Evolutionary conservation across 2,113 vertebrate genomes (phyloP).

Genomic region (Engystomops pustulosus): DNA sequence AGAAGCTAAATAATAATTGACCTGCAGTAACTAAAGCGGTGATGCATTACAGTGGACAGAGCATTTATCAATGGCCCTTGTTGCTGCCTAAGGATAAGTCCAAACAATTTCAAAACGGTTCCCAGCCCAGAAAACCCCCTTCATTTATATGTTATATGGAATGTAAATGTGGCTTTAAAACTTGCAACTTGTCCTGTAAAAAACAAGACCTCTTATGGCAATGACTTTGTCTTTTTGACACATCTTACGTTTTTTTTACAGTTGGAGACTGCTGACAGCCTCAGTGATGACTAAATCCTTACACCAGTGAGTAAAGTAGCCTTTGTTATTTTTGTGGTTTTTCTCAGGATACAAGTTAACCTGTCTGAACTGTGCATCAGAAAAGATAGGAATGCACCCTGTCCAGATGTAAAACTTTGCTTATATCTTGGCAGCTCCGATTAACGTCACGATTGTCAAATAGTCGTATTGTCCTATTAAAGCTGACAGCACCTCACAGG

Average conservation of each 20-base stretch:
- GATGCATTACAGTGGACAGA: no score
- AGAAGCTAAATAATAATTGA: no score
- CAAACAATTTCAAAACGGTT: no score
- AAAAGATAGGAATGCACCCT: neutral
- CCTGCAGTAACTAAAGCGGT: no score
- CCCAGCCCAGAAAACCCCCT: no score
- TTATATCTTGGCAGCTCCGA: neutral
- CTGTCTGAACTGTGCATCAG: constrained; percentile 1
- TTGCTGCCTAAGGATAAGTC: no score
- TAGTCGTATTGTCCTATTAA: constrained; percentile 2
- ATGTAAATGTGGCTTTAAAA: no score
- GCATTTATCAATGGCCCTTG: no score
- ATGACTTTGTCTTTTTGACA: neutral
- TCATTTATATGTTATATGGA: no score
- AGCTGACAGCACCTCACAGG: neutral
- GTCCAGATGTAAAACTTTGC: neutral
- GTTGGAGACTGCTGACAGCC: neutral
- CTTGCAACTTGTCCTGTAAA: no score
- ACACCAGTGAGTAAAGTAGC: neutral
- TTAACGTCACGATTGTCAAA: constrained; percentile 7
- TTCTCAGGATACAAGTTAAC: constrained; percentile 6
- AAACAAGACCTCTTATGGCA: no score
- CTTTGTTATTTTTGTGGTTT: neutral
- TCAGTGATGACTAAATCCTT: neutral
- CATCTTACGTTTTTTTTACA: neutral